Conservation (phyloP, 2,797 vertebrate species). For the Sus cebifrons region DNA sequence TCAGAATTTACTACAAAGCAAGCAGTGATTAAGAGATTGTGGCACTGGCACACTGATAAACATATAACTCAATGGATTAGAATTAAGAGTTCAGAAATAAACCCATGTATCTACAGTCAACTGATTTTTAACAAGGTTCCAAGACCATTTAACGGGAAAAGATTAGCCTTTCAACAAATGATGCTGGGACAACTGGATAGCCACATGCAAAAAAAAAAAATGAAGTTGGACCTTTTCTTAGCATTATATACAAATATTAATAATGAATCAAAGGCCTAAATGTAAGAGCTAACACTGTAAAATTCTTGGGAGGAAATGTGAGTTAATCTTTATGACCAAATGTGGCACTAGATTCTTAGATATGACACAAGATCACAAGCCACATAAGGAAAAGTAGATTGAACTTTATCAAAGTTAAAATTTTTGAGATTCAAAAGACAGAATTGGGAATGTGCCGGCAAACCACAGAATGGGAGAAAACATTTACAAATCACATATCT, state of each 20-base stretch:
- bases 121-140: neutral
- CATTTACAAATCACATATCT: constrained; percentile 17
- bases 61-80: neutral
- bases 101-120: neutral
- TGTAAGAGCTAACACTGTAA: neutral
- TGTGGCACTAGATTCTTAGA: neutral
- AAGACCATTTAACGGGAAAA: neutral
- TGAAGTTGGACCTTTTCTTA: neutral
- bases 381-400: neutral
- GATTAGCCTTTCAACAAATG: neutral
- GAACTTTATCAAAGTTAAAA: constrained; percentile 10
- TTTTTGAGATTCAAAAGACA: neutral
- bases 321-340: neutral
- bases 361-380: neutral
- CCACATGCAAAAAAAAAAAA: constrained; percentile 2
- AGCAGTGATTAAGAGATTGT: neutral
- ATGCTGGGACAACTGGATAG: neutral
- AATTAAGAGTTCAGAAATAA: neutral
- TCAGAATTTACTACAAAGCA: neutral
- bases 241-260: neutral
- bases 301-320: neutral
- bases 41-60: neutral
- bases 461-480: neutral
- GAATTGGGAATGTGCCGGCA: neutral
- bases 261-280: neutral